Percentiles rank a stretch among this genome's conserved stretches.
These are phyloP conservation scores for Drosophila prolongata DNA, from an alignment of 2,888 invertebrate species.

Conservation along the genomic window DNA sequence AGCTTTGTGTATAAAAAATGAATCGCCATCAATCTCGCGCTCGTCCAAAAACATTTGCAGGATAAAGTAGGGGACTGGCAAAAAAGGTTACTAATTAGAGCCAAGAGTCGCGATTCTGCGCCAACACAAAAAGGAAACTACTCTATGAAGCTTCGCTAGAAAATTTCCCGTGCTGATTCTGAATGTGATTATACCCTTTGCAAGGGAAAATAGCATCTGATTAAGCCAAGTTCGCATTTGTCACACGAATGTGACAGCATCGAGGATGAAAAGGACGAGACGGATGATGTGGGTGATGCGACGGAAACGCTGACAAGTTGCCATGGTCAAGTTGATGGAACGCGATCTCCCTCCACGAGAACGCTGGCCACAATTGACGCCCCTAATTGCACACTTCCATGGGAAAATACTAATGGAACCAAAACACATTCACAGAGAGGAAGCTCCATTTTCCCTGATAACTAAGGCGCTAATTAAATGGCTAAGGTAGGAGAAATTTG, in stretches of 20 bases:
- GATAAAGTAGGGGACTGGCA: constrained; percentile 10
- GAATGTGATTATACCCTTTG: constrained; percentile 8
- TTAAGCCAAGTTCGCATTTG: constrained; percentile 57
- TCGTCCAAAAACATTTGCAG: constrained; percentile 44
- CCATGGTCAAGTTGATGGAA: constrained; percentile 37
- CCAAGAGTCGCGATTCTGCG: constrained; percentile 31
- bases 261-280: constrained; percentile 10
- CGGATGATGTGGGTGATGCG: constrained; percentile 1
- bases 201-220: constrained; percentile 36
- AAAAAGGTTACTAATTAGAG: constrained; percentile 70
- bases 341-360: constrained; percentile 13
- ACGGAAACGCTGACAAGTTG: constrained; percentile 46
- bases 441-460: neutral
- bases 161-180: constrained; percentile 3
- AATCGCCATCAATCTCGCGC: constrained; percentile 68
- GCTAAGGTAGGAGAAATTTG: neutral
- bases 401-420: constrained; percentile 13
- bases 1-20: constrained; percentile 60
- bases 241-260: constrained; percentile 58
- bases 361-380: constrained; percentile 32
- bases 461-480: constrained; percentile 11
- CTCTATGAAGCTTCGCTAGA: neutral
- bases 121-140: constrained; percentile 9
- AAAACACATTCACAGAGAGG: neutral
- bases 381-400: constrained; percentile 48